Evolutionary conservation across 2,797 vertebrate genomes (phyloP), one percentile per base, ranked within the genome.

Genomic region (Tachyglossus aculeatus): DNA sequence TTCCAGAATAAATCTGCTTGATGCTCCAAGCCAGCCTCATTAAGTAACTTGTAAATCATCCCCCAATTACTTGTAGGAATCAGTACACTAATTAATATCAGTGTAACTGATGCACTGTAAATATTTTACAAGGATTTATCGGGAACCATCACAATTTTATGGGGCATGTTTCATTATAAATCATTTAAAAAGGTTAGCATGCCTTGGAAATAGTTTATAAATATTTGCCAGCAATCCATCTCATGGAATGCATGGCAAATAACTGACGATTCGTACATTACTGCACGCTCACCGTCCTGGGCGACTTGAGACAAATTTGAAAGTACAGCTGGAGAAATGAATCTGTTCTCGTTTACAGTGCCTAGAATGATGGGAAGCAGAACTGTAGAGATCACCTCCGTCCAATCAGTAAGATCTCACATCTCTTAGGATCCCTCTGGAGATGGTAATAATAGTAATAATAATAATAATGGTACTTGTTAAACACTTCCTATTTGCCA

Each of bases 151-250:
- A 80, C 83, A 36, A 53, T 75, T 75, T 81, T 80, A 68, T 74
- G 40, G 41, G 22, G 63, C 70, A 68, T 55, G 50, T 19, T 78
- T 75, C 71, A 83, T 71, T 79, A 86, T 86, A 89, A 90, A 87
- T 81, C 75, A 82, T 34, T 86, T 88, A 76, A 67, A 83, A 89
- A 86, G 66, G 73, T 60, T 75, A 80, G 54, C 62, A 16, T 7
- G 65, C 61, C 53, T 83, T 77, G 81, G 83, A 81, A 87, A 88
- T 88, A 81, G 77, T 84, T 89, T 74, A 86, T 84, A 88, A 92
- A 83, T 78, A 79, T 88, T 88, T 88, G 79, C 84, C 82, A 84
- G 82, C 74, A 67, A 75, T 88, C 89, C 80, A 84, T 89, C 67
- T 83, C 60, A 53, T 60, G 57, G 82, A 88, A 82, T 86, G 31